A percentile compares a stretch with the other conserved stretches of the same genome.
Conservation (phyloP, 1,140 invertebrate species). For the Helicoverpa zea region DNA sequence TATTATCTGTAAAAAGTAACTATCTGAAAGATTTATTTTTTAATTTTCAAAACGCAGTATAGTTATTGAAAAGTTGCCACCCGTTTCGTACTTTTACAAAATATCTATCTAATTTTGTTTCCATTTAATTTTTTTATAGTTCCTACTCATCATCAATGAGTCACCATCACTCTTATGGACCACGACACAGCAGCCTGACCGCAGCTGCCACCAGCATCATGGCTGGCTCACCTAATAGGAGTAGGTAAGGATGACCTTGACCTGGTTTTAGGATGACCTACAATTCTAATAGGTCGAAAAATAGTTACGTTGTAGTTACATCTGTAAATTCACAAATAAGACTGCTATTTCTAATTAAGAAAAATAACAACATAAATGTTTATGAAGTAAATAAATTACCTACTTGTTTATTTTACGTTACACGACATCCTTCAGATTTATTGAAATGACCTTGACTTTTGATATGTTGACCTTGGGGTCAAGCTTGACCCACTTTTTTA, state of each 20-base stretch:
- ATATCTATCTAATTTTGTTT: too few relatives aligned
- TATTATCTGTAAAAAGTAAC: too few relatives aligned
- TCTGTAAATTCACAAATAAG: too few relatives aligned
- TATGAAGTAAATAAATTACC: too few relatives aligned
- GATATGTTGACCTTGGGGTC: not conserved
- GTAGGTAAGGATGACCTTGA: conserved; percentile 69
- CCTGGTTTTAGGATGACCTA: not conserved
- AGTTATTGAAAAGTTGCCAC: too few relatives aligned
- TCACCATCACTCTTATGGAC: conserved; percentile 70
- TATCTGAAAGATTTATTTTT: too few relatives aligned
- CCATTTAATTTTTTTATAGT: conserved; percentile 60
- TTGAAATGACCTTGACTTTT: conserved; percentile 31
- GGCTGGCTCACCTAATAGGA: conserved; percentile 76
- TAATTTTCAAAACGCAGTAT: too few relatives aligned
- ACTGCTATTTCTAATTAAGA: not conserved
- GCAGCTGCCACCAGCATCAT: conserved; percentile 73
- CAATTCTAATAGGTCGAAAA: not conserved
- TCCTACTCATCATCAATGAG: conserved; percentile 75
- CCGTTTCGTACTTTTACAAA: too few relatives aligned
- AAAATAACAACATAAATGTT: not conserved
- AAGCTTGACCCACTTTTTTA: conserved; percentile 1
- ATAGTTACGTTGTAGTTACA: too few relatives aligned
- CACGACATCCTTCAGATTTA: not conserved
- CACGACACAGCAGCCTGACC: conserved; percentile 82
- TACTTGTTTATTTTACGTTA: too few relatives aligned